Evolutionary conservation across 2,888 invertebrate genomes (phyloP).

Genomic region (Phyllotreta cruciferae): DNA sequence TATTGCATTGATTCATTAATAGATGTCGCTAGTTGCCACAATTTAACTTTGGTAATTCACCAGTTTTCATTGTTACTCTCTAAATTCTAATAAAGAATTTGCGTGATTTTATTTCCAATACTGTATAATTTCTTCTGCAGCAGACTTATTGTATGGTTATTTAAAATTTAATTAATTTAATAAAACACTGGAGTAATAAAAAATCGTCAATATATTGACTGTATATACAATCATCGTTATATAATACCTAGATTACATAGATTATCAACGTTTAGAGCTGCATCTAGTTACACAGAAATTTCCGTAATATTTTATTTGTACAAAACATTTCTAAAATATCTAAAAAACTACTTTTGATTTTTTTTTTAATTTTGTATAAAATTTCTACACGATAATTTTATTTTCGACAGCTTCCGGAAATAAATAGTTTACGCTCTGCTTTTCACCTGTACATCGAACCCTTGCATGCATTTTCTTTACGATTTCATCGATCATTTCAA

Average conservation of each 20-base stretch:
- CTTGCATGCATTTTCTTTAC: background rate
- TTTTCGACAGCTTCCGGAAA: constrained; percentile 14
- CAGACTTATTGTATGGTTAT: too few relatives aligned
- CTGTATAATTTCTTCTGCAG: too few relatives aligned
- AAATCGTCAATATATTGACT: constrained; percentile 56
- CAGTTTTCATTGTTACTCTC: too few relatives aligned
- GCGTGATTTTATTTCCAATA: too few relatives aligned
- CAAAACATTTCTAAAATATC: constrained; percentile 61
- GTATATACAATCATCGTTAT: constrained; percentile 56
- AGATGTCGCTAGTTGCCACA: too few relatives aligned
- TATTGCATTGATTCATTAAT: too few relatives aligned
- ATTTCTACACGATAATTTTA: constrained; percentile 53
- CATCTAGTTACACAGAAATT: constrained; percentile 38
- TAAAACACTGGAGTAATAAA: constrained; percentile 39
- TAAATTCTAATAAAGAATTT: too few relatives aligned
- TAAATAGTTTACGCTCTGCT: background rate
- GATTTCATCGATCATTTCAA: background rate
- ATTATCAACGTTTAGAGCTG: constrained; percentile 20
- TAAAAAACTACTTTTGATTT: constrained; percentile 63
- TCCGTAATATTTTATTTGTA: constrained; percentile 51
- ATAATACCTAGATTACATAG: constrained; percentile 58
- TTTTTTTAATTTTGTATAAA: constrained; percentile 56
- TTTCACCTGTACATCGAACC: constrained; percentile 11
- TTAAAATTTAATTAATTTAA: background rate
- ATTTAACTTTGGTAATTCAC: too few relatives aligned